These are phyloP conservation scores for Folsomia manolachei DNA, from an alignment of 2,888 invertebrate genomes.

Conservation along the genomic window DNA sequence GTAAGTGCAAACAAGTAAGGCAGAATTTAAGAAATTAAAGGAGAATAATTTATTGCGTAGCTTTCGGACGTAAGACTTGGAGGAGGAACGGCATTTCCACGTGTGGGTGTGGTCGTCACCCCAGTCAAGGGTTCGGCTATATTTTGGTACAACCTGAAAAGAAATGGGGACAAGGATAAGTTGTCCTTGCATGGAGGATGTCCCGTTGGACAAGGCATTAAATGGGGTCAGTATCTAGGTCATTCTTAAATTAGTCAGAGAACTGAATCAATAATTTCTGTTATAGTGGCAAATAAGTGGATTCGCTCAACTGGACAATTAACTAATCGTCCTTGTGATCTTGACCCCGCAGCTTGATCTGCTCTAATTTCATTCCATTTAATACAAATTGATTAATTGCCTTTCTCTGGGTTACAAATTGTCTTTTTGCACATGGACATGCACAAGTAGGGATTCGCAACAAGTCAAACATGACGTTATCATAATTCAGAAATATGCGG, in stretches of 20 bases:
- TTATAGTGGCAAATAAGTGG: constrained; percentile 50
- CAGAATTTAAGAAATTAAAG: too few relatives aligned
- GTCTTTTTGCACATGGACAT: too few relatives aligned
- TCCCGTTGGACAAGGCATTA: constrained; percentile 46
- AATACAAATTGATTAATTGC: too few relatives aligned
- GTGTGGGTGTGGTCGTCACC: constrained; percentile 51
- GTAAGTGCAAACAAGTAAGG: too few relatives aligned
- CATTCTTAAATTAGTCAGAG: too few relatives aligned
- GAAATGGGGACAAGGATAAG: constrained; percentile 54
- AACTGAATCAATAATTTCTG: neutral
- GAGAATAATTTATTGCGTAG: too few relatives aligned
- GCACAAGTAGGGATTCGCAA: too few relatives aligned
- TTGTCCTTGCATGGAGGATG: constrained; percentile 41
- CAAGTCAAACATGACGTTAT: too few relatives aligned
- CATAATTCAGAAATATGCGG: too few relatives aligned
- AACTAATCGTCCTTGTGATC: constrained; percentile 18
- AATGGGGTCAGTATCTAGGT: constrained; percentile 44
- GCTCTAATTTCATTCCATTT: too few relatives aligned
- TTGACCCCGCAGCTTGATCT: too few relatives aligned
- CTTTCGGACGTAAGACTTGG: constrained; percentile 47
- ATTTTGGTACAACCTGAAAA: constrained; percentile 56
- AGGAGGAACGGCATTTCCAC: constrained; percentile 53
- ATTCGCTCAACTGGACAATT: constrained; percentile 41
- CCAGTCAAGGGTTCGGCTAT: constrained; percentile 54
- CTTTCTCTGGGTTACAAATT: too few relatives aligned